Evolutionary conservation across 2,797 vertebrate genomes (phyloP).

Genomic region (Betta splendens): DNA sequence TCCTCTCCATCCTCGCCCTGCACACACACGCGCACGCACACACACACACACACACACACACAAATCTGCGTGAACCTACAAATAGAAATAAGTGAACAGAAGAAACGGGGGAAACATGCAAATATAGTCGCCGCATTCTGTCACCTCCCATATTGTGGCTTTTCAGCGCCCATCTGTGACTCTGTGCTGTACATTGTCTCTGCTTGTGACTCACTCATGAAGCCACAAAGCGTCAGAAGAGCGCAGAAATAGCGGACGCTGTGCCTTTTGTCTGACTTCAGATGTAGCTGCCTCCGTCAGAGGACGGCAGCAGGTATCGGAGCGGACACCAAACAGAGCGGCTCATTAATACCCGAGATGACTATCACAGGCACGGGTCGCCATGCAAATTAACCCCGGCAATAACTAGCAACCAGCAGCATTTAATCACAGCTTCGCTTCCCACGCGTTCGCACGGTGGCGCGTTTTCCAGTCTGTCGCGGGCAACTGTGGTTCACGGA

Average conservation of each 20-base stretch:
- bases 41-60: slow-evolving; percentile 30
- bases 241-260: slow-evolving; percentile 43
- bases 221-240: slow-evolving; percentile 17
- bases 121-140: slow-evolving; percentile 25
- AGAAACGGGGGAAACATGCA: slow-evolving; percentile 24
- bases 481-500: slow-evolving; percentile 21
- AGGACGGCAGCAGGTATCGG: slow-evolving; percentile 71
- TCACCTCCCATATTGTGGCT: slow-evolving; percentile 25
- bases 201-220: slow-evolving; percentile 23
- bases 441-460: slow-evolving; percentile 16
- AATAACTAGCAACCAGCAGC: slow-evolving; percentile 78
- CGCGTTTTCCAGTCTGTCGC: slow-evolving; percentile 14
- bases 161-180: slow-evolving; percentile 28
- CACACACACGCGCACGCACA: slow-evolving; percentile 23
- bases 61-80: slow-evolving; percentile 38
- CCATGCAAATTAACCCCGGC: slow-evolving; percentile 80
- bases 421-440: slow-evolving; percentile 75
- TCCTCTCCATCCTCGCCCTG: slow-evolving; percentile 91
- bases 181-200: slow-evolving; percentile 11
- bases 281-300: slow-evolving; percentile 45
- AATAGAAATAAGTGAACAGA: slow-evolving; percentile 16
- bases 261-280: slow-evolving; percentile 23
- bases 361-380: slow-evolving; percentile 77
- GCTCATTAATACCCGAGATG: slow-evolving; percentile 82
- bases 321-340: slow-evolving; percentile 71